A percentile compares a stretch with the other conserved stretches of the same genome.
These are phyloP conservation scores for Tribolium castaneum DNA, from an alignment of 1,140 invertebrate species.

Conservation along the genomic window DNA sequence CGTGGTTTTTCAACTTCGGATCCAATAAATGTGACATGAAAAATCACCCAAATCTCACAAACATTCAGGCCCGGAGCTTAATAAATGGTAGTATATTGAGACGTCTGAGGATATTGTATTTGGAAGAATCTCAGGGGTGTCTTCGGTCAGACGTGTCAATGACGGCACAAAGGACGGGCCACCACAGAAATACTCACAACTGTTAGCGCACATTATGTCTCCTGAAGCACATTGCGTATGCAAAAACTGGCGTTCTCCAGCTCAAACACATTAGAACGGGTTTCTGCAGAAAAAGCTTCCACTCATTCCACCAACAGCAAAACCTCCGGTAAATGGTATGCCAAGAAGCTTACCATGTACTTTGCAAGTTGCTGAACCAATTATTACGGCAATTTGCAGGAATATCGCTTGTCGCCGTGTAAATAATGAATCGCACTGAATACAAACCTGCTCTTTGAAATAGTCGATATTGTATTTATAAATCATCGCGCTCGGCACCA, in stretches of 20 bases:
- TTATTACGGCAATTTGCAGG: constrained; percentile 11
- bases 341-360: neutral
- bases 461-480: constrained; percentile 8
- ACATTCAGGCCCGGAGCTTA: neutral
- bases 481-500: neutral
- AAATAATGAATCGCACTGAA: neutral
- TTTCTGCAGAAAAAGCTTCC: neutral
- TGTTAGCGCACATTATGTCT: too few species aligned
- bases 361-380: constrained; percentile 24
- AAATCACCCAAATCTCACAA: constrained; percentile 21
- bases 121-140: constrained; percentile 14
- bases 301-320: neutral
- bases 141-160: constrained; percentile 22
- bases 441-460: constrained; percentile 2
- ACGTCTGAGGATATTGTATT: constrained; percentile 4
- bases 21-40: constrained; percentile 35
- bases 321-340: neutral
- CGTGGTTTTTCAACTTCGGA: neutral
- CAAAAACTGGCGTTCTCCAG: too few species aligned
- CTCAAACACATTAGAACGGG: neutral
- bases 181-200: neutral
- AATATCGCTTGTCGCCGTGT: constrained; percentile 14
- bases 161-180: neutral
- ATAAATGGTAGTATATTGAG: constrained; percentile 36
- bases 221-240: too few species aligned